Conservation (phyloP, 2,797 vertebrate species). For the Tamandua tetradactyla region DNA sequence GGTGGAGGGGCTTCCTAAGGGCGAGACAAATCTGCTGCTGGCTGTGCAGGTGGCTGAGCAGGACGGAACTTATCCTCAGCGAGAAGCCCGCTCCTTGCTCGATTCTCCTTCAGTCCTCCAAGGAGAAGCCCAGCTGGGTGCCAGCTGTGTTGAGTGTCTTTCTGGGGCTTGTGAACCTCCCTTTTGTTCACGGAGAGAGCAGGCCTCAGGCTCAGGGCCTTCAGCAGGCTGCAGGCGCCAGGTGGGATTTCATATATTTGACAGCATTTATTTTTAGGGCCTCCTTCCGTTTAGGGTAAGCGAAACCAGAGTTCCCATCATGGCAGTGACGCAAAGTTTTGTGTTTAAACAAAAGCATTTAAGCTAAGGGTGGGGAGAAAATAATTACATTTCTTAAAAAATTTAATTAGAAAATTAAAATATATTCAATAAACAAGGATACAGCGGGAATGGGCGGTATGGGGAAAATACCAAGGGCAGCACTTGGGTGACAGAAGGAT, state of each 20-base stretch:
- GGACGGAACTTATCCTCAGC: fast-evolving
- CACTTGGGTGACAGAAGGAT: not conserved
- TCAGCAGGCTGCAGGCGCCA: not conserved
- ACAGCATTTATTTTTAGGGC: not conserved
- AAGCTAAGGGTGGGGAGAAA: not conserved
- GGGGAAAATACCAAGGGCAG: not conserved
- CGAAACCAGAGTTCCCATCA: constrained; percentile 35
- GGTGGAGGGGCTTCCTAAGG: not conserved
- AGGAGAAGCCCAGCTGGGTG: not conserved
- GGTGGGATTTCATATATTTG: not conserved
- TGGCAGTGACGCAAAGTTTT: not conserved
- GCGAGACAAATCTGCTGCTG: not conserved
- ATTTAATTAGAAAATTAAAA: no score
- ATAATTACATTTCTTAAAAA: no score
- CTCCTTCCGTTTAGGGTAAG: constrained; percentile 22
- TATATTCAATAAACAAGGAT: not conserved
- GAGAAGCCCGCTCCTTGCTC: not conserved
- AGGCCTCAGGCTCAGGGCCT: not conserved
- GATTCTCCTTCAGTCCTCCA: not conserved
- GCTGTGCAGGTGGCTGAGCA: no score
- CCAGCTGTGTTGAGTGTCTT: not conserved
- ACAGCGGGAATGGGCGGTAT: not conserved
- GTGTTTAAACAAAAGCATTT: constrained; percentile 45
- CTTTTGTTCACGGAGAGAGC: not conserved
- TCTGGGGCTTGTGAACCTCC: fast-evolving